These are phyloP conservation scores for Tupaia chinensis DNA, from an alignment of 2,113 vertebrate genomes.

Conservation along the genomic window DNA sequence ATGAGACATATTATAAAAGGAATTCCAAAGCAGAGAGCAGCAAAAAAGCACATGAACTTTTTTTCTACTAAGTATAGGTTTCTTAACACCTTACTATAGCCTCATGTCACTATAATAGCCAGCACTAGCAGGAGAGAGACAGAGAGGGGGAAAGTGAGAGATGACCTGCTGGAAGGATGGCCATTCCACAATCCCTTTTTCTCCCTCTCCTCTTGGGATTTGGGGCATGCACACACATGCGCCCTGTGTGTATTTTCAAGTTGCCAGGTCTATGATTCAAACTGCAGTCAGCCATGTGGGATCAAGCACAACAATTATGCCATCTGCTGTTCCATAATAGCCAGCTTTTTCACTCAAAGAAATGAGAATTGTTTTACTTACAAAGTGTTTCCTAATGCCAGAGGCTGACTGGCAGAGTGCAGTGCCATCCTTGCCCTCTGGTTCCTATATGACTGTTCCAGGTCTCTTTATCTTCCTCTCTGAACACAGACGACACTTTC, in stretches of 20 bases:
- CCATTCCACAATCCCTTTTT: no score
- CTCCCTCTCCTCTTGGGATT: no score
- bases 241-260: no score
- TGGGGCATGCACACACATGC: no score
- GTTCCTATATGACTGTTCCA: neutral
- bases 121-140: neutral
- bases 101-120: neutral
- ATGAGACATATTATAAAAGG: neutral
- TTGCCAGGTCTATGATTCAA: no score
- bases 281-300: no score
- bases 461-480: neutral
- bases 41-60: neutral
- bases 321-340: neutral
- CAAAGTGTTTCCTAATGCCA: neutral
- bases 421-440: fast-evolving
- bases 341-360: neutral
- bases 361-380: neutral
- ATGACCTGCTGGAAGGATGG: no score
- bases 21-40: neutral
- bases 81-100: neutral
- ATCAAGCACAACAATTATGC: no score
- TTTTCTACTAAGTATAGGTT: neutral
- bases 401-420: neutral
- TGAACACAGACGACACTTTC: neutral
- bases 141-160: no score